Base-by-base conservation (phyloP, 2,797 vertebrate genomes). In the Girardinus metallicus region DNA sequence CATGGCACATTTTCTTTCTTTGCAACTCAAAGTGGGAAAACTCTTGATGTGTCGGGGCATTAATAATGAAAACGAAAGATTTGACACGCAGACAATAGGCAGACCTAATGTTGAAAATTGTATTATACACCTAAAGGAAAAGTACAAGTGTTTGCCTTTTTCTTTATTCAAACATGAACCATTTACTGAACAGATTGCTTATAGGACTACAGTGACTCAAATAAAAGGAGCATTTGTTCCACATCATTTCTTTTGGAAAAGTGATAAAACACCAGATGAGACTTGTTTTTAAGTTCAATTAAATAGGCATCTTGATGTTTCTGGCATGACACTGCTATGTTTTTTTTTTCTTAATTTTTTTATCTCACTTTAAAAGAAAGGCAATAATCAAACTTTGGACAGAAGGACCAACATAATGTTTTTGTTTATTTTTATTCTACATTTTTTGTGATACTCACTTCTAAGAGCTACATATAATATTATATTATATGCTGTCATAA, bases 1-100 rank as follows among this genome's bases (percentile, higher is more conserved):
- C 79, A 64, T 49, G 73, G 71, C n/a, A n/a, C 73, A 79, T 29
- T 71, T 11, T 34, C 51, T 73, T 68, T 81, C 55, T 78, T 34
- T 62, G 60, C 74, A 75, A 83, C 83, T 62, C 75, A 36, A 21
- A 74, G 68, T 44, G 60, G 15, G 71, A 12, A 66, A 85, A 76
- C 21, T 72, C 76, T 44, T 18, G 7, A 60, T 79, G 46, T 88
- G 57, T 75, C 41, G 39, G 64, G 70, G 34, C 7, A 79, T 87
- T 71, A 81, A 74, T 81, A 75, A 64, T 77, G 68, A 78, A 15
- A 72, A 68, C 49, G 21, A 44, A 36, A 57, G n/a, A 43, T 77
- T 51, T 70, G 31, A 43, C 62, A 80, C n/a, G 44, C 41, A 77
- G 60, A 57, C 47, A 36, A 71, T 73, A 11, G 29, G 29, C 44